A percentile compares a stretch with the other conserved stretches of the same genome.
phyloP scores from a whole-genome alignment of 2,888 invertebrate species.

The Acheta domesticus region DNA sequence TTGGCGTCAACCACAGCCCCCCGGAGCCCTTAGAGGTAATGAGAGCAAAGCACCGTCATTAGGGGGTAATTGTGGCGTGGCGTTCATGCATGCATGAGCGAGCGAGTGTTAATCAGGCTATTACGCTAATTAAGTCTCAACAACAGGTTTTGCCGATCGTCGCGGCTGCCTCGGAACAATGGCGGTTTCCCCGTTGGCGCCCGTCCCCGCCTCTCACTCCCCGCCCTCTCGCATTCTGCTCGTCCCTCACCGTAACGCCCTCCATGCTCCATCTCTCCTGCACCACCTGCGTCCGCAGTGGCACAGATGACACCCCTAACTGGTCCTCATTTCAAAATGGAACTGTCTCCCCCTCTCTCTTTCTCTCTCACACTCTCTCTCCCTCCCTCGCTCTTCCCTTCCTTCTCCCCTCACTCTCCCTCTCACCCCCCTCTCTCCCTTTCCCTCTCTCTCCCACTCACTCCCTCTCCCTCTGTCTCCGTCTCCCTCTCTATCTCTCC shows the following conservation, averaged over 20 bases:
- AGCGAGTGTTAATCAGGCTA: neutral
- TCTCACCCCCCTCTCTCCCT: no score
- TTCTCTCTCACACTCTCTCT: no score
- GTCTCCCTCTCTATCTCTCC: no score
- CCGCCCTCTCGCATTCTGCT: neutral
- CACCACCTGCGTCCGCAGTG: no score
- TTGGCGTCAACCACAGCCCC: neutral
- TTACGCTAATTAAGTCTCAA: neutral
- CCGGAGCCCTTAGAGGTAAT: neutral
- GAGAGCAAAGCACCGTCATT: constrained; percentile 6
- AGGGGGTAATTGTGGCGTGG: neutral
- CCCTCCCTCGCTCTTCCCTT: no score
- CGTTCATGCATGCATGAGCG: constrained; percentile 18
- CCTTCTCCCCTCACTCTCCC: no score
- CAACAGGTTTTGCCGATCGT: constrained; percentile 5
- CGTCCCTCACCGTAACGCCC: neutral
- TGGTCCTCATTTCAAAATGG: no score
- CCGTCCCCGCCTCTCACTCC: neutral
- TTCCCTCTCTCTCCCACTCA: no score
- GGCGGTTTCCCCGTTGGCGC: neutral
- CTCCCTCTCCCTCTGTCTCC: no score
- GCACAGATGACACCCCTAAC: no score
- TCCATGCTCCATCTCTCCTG: neutral
- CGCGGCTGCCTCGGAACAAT: neutral
- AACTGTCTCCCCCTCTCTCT: no score